phyloP scores from a whole-genome alignment of 2,797 vertebrate genomes.

The Syngnathus acus region DNA sequence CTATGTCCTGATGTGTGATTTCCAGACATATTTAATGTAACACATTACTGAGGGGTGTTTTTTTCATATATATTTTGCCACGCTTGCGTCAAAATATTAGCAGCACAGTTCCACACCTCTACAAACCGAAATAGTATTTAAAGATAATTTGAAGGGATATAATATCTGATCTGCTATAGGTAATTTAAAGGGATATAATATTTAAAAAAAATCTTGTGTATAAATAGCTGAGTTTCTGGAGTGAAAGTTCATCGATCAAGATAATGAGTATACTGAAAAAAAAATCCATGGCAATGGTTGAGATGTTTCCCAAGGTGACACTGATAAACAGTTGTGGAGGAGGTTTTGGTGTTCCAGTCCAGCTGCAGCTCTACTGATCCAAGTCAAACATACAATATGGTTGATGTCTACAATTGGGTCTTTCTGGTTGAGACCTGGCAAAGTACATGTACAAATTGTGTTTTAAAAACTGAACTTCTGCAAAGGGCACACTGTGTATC shows the following conservation, averaged over 20 bases:
- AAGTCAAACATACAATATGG: slow-evolving; percentile 44
- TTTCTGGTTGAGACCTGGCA: neutral
- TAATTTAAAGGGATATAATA: no score
- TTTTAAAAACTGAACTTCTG: neutral
- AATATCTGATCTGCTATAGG: no score
- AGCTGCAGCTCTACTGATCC: slow-evolving; percentile 33
- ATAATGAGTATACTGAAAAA: no score
- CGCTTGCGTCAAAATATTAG: neutral
- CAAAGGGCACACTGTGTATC: no score
- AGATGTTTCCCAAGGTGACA: neutral
- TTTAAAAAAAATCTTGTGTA: no score
- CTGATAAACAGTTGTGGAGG: slow-evolving; percentile 21
- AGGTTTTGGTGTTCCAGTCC: slow-evolving; percentile 37
- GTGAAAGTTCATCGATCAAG: no score
- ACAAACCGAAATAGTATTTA: no score
- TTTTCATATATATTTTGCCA: neutral
- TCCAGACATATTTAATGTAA: neutral
- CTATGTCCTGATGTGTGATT: slow-evolving; percentile 18
- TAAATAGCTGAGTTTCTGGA: no score
- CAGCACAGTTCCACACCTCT: no score
- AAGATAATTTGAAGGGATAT: no score
- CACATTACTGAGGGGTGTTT: neutral
- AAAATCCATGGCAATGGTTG: no score
- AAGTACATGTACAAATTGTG: neutral
- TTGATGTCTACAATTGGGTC: slow-evolving; percentile 3